Conservation (phyloP, 2,113 vertebrate genomes). For the Bambusicola thoracicus region DNA sequence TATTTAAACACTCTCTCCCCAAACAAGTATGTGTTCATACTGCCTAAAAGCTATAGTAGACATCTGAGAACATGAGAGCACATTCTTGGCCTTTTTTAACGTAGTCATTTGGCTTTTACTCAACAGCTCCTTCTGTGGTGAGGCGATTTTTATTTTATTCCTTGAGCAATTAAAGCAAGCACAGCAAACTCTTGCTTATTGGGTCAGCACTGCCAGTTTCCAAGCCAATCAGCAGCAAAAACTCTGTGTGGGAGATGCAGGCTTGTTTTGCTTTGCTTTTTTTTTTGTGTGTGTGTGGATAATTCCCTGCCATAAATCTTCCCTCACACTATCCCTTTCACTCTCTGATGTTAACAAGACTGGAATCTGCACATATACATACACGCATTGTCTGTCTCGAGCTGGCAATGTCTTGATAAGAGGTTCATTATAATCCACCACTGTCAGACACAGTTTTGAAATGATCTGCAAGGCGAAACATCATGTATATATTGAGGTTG, state of each 20-base stretch:
- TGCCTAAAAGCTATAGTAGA: background rate
- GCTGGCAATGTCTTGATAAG: conserved; percentile 56
- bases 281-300: background rate
- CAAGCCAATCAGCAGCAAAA: background rate
- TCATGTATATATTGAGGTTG: conserved; percentile 10
- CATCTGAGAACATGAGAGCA: background rate
- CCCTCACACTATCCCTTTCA: background rate
- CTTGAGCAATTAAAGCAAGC: background rate
- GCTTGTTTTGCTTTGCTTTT: conserved; percentile 16
- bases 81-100: background rate
- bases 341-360: conserved; percentile 55
- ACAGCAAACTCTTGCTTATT: background rate
- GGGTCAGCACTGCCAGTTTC: background rate
- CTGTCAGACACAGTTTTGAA: conserved; percentile 53
- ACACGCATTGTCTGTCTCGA: conserved; percentile 34
- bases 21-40: background rate
- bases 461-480: conserved; percentile 27
- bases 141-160: background rate
- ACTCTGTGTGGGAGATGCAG: background rate
- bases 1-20: background rate
- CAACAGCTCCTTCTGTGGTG: background rate
- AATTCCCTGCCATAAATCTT: conserved; percentile 36
- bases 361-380: conserved; percentile 5
- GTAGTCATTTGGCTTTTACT: background rate
- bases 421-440: conserved; percentile 60